A percentile compares a stretch with the other conserved stretches of the same genome.
Evolutionary conservation across 1,140 invertebrate genomes (phyloP).

Genomic region (Bombyx mandarina): DNA sequence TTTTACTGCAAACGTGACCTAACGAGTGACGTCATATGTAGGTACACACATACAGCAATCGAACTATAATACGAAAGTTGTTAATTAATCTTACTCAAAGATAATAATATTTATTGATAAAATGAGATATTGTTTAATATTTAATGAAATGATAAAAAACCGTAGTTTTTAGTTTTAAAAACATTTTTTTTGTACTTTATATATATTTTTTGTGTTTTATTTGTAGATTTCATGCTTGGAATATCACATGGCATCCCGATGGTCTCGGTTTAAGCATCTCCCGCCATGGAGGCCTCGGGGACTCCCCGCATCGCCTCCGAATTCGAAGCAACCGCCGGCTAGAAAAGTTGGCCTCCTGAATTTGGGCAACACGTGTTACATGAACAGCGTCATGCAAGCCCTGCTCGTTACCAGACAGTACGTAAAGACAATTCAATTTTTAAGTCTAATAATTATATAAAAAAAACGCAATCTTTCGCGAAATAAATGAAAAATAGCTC

Average conservation of each 20-base stretch:
- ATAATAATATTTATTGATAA: no score
- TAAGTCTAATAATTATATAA: no score
- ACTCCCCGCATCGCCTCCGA: constrained; percentile 13
- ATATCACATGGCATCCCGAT: constrained; percentile 41
- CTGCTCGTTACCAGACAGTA: constrained; percentile 85
- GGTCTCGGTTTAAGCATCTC: constrained; percentile 25
- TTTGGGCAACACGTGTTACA: constrained; percentile 90
- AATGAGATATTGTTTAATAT: neutral
- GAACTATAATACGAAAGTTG: no score
- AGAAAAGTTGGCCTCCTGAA: constrained; percentile 84
- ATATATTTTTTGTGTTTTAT: constrained; percentile 3
- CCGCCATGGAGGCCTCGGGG: constrained; percentile 31
- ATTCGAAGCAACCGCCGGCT: constrained; percentile 9
- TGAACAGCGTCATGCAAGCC: constrained; percentile 89
- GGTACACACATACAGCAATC: no score
- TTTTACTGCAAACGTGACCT: no score
- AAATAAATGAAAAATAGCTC: no score
- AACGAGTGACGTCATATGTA: no score
- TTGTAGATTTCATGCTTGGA: constrained; percentile 40
- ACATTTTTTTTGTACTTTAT: no score
- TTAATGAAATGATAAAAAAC: neutral
- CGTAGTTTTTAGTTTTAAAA: no score
- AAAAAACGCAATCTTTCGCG: no score
- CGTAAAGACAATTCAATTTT: constrained; percentile 41
- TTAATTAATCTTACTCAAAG: no score